Conservation (phyloP, 2,113 vertebrate species). For the Pachypanchax playfairii region DNA sequence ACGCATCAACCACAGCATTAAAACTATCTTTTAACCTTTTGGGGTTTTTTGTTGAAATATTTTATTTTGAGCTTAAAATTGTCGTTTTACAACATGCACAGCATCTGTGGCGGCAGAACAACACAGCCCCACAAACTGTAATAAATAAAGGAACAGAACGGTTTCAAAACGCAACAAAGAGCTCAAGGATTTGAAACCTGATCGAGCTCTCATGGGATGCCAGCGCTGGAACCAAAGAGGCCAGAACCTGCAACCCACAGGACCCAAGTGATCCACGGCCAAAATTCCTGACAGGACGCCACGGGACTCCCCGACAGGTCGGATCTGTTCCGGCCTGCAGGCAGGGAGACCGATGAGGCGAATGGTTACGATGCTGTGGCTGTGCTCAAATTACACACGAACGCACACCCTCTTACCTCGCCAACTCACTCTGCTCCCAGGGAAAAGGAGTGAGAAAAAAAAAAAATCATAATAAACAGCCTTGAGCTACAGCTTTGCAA, state of each 20-base stretch:
- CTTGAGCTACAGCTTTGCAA: constrained; percentile 42
- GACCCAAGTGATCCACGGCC: background rate
- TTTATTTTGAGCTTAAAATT: no score
- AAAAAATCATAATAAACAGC: constrained; percentile 25
- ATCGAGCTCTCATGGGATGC: background rate
- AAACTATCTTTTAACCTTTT: background rate
- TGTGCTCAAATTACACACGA: constrained; percentile 4
- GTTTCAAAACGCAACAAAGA: background rate
- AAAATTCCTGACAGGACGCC: background rate
- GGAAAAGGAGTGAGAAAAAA: background rate
- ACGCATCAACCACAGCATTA: background rate
- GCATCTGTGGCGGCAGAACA: no score
- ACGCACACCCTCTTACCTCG: background rate
- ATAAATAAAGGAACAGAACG: background rate
- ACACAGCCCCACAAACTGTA: no score
- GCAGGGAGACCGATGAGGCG: background rate
- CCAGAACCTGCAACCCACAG: background rate
- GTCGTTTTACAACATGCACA: no score
- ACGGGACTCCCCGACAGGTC: background rate
- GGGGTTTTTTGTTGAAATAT: no score
- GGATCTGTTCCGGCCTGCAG: background rate
- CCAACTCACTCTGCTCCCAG: constrained; percentile 3
- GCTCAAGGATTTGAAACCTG: background rate
- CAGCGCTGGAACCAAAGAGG: background rate
- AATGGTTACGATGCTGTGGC: background rate